Percentiles rank a stretch among this genome's conserved stretches.
phyloP scores from a whole-genome alignment of 2,797 vertebrate genomes.

The Schizopygopsis pylzovi region DNA sequence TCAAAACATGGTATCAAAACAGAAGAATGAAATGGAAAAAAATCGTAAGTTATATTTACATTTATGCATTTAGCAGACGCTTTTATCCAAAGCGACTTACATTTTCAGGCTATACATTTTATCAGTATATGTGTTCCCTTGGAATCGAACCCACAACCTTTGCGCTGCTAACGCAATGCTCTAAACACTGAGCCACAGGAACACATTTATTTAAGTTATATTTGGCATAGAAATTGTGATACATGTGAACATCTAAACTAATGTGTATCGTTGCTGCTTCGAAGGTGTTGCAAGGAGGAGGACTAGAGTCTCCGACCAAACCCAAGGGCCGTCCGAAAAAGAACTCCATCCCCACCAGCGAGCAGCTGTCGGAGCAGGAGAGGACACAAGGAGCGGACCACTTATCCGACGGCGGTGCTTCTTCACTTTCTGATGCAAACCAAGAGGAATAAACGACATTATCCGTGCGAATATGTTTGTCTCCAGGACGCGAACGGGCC shows the following conservation, averaged over 20 bases:
- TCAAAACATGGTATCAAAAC: constrained; percentile 99
- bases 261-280: background rate
- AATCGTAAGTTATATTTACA: constrained; percentile 86
- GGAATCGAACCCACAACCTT: too few relatives aligned
- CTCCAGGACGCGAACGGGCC: constrained; percentile 39
- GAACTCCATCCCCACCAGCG: constrained; percentile 95
- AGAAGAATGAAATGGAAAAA: constrained; percentile 99
- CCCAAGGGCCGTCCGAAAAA: constrained; percentile 98
- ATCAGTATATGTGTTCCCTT: too few relatives aligned
- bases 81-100: too few relatives aligned
- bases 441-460: constrained; percentile 83
- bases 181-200: too few relatives aligned
- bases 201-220: constrained; percentile 75
- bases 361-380: constrained; percentile 94
- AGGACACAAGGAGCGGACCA: constrained; percentile 83
- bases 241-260: background rate
- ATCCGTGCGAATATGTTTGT: constrained; percentile 31
- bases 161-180: too few relatives aligned
- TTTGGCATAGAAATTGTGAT: background rate
- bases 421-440: constrained; percentile 79
- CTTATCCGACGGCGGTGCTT: constrained; percentile 76
- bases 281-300: constrained; percentile 95
- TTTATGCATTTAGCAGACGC: too few relatives aligned
- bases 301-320: constrained; percentile 96
- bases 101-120: too few relatives aligned